phyloP scores from a whole-genome alignment of 2,797 vertebrate species.

The Rhinichthys osculus region DNA sequence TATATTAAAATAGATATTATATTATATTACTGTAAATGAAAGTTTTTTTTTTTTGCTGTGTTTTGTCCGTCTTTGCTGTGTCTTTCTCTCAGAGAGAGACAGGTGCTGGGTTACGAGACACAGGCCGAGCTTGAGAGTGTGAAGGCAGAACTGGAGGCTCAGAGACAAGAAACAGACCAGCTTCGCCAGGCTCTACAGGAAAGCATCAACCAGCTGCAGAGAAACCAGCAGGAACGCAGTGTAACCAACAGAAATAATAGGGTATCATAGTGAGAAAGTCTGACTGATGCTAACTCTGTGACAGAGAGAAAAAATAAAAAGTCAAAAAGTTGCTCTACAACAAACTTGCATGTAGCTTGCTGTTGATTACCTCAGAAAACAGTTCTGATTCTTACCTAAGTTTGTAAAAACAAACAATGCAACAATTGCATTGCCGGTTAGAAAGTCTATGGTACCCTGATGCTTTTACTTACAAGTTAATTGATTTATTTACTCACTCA shows the following conservation, averaged over 20 bases:
- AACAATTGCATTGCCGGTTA: neutral
- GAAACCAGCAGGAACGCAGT: constrained; percentile 31
- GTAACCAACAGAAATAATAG: constrained; percentile 40
- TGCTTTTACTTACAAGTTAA: neutral
- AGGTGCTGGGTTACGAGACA: constrained; percentile 45
- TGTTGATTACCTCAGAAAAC: neutral
- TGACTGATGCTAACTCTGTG: neutral
- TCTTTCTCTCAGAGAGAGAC: constrained; percentile 55
- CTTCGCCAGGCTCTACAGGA: constrained; percentile 56
- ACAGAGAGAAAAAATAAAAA: neutral
- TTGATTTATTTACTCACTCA: neutral
- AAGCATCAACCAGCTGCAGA: constrained; percentile 53
- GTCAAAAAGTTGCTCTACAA: neutral
- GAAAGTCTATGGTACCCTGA: neutral
- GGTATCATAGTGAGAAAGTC: constrained; percentile 40
- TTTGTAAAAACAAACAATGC: neutral
- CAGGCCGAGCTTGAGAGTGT: constrained; percentile 58
- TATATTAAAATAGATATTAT: neutral
- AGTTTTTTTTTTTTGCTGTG: neutral
- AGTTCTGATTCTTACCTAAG: neutral
- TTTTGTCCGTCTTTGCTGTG: neutral
- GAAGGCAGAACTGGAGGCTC: constrained; percentile 55
- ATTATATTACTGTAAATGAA: neutral
- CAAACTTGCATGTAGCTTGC: neutral
- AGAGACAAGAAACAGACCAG: constrained; percentile 57